Base-by-base conservation (phyloP, 2,113 vertebrate species). In the Stegostoma tigrinum region DNA sequence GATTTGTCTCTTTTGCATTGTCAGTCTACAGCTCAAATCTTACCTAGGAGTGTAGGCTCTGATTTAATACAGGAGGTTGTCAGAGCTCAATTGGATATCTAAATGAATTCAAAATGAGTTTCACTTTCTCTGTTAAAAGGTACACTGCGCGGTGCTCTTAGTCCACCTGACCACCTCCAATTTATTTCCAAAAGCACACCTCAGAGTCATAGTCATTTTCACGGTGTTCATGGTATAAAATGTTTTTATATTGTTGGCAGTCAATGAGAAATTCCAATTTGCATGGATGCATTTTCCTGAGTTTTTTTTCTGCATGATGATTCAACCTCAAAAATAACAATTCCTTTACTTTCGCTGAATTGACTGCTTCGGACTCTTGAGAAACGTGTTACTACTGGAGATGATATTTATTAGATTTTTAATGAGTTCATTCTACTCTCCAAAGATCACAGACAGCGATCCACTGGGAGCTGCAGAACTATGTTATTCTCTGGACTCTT, bases 21-120 rank as follows among this genome's bases (percentile, higher is more conserved):
- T 8, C 89, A 66, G 89, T 42, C 89, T 67, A 2, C 14, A 38
- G 89, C 66, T 93, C 61, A 23, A 61, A 93, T 67, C n/a, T 38
- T 14, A 42, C 34, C 23, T 23, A 66, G 55, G 89, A 66, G 34
- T 34, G 19, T 0, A 7, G 87, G 87, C 21, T 21, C 61, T 93
- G 89, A 93, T 64, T 93, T 93, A 66, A 93, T 66, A 19, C 34
- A 10, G 23, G n/a, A 38, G 30, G 19, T 19, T 93, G 89, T 67
- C 89, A 66, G 61, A n/a, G 21, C 61, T 23, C 61, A 66, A 93
- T 93, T 93, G 89, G 55, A 93, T 93, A 93, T 93, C 89, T 93
- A 93, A 93, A 93, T 66, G 89, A 93, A 93, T 66, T 93, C 89
- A 93, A 93, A 93, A 93, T 93, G 89, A 93, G 61, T 93, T 93